A percentile compares a stretch with the other conserved stretches of the same genome.
phyloP scores from a whole-genome alignment of 2,113 vertebrate species.

The Scytalopus superciliaris region DNA sequence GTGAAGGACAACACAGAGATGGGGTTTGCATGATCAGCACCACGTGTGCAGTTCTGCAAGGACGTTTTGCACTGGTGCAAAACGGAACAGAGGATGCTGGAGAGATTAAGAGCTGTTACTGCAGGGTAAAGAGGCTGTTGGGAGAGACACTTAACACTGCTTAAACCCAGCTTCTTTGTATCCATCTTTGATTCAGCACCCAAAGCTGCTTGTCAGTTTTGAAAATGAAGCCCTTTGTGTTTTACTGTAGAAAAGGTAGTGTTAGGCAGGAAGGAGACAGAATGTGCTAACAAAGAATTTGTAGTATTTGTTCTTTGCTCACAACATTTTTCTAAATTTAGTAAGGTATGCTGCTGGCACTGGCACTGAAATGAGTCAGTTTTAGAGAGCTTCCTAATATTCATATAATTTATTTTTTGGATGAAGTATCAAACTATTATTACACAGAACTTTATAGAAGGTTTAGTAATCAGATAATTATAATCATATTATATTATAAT shows the following conservation, averaged over 20 bases:
- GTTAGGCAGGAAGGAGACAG: background rate
- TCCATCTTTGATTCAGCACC: background rate
- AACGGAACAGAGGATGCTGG: background rate
- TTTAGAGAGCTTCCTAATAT: background rate
- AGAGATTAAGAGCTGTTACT: background rate
- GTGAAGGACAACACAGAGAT: background rate
- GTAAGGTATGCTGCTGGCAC: background rate
- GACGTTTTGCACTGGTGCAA: background rate
- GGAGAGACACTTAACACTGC: background rate
- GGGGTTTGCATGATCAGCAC: background rate
- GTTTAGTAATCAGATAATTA: background rate
- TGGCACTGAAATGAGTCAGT: background rate
- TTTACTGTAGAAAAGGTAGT: background rate
- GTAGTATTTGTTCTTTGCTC: conserved; percentile 19
- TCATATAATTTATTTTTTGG: background rate
- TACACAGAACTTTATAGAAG: background rate
- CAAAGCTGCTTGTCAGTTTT: background rate
- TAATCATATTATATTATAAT: background rate
- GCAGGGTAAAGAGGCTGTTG: background rate
- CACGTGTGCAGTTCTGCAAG: background rate
- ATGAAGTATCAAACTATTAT: background rate
- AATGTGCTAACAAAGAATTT: background rate
- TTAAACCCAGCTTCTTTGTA: background rate
- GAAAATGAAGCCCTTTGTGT: background rate
- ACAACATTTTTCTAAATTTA: conserved; percentile 1